Conservation (phyloP, 2,797 vertebrate genomes). For the Amblyopsis hoosieri region DNA sequence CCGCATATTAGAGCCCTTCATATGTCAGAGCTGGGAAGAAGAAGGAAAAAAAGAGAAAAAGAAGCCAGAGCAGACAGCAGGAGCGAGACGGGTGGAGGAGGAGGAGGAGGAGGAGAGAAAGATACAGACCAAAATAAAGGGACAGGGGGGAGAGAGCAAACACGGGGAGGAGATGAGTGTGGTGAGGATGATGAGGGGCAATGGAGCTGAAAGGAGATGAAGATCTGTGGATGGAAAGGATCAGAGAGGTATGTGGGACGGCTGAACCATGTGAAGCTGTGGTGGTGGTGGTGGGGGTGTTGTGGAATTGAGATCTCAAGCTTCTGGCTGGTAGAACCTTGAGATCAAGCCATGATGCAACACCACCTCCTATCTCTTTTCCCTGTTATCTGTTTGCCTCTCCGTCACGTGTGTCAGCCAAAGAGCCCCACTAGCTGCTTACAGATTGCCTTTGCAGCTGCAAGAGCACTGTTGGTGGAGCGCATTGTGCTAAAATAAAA, state of each 20-base stretch:
- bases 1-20: constrained; percentile 36
- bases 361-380: not conserved
- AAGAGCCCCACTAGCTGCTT: constrained; percentile 32
- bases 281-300: constrained; percentile 37
- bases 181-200: constrained; percentile 32
- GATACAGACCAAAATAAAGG: constrained; percentile 8
- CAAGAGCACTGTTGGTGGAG: constrained; percentile 20
- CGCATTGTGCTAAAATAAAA: constrained; percentile 9
- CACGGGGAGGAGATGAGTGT: constrained; percentile 36
- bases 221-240: constrained; percentile 19
- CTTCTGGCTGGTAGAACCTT: constrained; percentile 42
- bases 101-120: not conserved
- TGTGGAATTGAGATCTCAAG: constrained; percentile 45
- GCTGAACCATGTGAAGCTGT: constrained; percentile 40
- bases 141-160: constrained; percentile 22
- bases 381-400: not conserved
- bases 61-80: constrained; percentile 2
- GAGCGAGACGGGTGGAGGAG: not conserved
- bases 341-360: constrained; percentile 55
- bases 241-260: constrained; percentile 1
- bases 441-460: constrained; percentile 47
- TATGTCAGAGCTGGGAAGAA: constrained; percentile 29
- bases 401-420: not conserved
- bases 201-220: constrained; percentile 25
- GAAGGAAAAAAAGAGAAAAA: constrained; percentile 9